phyloP scores from a whole-genome alignment of 2,113 vertebrate species.

The Sigmodon hispidus region DNA sequence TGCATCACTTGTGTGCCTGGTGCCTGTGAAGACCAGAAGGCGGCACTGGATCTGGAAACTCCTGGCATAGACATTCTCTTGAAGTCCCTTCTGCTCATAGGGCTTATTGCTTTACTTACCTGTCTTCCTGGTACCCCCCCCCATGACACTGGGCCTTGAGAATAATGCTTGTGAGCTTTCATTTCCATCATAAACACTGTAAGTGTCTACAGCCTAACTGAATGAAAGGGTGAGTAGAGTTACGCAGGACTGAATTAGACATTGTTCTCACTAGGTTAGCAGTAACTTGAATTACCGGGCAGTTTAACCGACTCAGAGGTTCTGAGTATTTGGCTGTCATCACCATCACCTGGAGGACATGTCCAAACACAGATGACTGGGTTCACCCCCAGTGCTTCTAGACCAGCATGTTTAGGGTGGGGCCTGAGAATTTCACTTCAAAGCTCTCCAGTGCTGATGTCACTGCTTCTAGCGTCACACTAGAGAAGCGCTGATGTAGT shows the following conservation, averaged over 20 bases:
- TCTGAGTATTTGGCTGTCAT: background rate
- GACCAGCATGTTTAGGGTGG: background rate
- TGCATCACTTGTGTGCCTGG: background rate
- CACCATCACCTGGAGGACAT: background rate
- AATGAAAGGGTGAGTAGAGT: background rate
- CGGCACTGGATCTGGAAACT: background rate
- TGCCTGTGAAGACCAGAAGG: background rate
- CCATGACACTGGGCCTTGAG: background rate
- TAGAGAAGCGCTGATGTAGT: background rate
- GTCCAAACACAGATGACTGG: slow-evolving; percentile 27
- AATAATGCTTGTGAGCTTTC: slow-evolving; percentile 16
- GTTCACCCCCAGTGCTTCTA: background rate
- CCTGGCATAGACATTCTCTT: background rate
- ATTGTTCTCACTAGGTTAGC: background rate
- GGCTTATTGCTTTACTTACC: background rate
- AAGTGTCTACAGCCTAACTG: background rate
- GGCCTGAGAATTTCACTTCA: slow-evolving; percentile 7
- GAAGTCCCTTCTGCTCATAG: background rate
- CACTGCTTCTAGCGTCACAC: background rate
- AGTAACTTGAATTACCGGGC: background rate
- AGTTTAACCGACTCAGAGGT: background rate
- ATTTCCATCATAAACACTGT: background rate
- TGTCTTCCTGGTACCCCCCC: background rate
- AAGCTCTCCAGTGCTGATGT: background rate
- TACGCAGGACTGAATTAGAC: background rate